phyloP scores from a whole-genome alignment of 1,140 invertebrate species.

The Theocolax elegans region DNA sequence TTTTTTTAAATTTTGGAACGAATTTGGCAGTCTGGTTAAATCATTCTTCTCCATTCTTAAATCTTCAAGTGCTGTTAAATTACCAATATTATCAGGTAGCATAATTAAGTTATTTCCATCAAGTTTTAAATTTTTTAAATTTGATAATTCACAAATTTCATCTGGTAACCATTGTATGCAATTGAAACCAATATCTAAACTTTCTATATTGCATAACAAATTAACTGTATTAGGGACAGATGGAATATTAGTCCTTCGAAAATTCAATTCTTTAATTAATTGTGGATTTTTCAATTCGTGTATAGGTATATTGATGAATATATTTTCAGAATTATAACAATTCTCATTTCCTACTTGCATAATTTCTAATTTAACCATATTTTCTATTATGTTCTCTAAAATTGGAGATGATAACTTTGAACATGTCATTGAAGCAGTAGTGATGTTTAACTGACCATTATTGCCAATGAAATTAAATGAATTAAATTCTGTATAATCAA shows the following conservation, averaged over 20 bases:
- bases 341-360: conserved; percentile 29
- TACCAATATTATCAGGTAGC: conserved; percentile 28
- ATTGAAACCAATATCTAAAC: conserved; percentile 28
- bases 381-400: conserved; percentile 27
- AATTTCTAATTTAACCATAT: conserved; percentile 23
- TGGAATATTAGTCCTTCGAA: conserved; percentile 8
- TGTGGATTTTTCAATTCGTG: conserved; percentile 8
- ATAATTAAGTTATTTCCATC: conserved; percentile 25
- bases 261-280: conserved; percentile 25
- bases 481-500: conserved; percentile 24
- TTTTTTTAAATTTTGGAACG: conserved; percentile 28
- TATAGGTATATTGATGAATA: conserved; percentile 22
- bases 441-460: background rate
- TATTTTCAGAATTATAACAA: background rate
- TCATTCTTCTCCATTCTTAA: conserved; percentile 16
- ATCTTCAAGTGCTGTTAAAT: conserved; percentile 18
- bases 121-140: conserved; percentile 31
- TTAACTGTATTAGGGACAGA: conserved; percentile 6
- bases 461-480: conserved; percentile 14
- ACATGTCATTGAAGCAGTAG: conserved; percentile 1
- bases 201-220: conserved; percentile 19
- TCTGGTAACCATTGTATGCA: conserved; percentile 27
- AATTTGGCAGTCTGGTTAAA: conserved; percentile 17
- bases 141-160: conserved; percentile 31
- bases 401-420: conserved; percentile 29